Conservation (phyloP, 2,113 vertebrate genomes). For the Gallinago paraguaiae region DNA sequence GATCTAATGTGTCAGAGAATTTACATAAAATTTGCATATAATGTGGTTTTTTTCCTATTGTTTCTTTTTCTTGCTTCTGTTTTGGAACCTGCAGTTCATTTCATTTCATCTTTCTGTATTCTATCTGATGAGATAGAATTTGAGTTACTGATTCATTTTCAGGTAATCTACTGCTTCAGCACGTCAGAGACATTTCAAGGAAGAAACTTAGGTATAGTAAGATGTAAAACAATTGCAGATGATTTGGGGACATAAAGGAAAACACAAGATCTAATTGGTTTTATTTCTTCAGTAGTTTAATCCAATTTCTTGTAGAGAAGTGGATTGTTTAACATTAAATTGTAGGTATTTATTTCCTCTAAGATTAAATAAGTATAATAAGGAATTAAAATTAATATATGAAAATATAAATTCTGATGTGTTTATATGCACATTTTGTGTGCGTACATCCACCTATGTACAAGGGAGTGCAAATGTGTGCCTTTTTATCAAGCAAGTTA, state of each 20-base stretch:
- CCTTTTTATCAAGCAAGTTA: neutral
- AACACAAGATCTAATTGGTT: neutral
- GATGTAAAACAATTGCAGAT: neutral
- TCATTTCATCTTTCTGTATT: neutral
- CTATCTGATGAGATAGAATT: neutral
- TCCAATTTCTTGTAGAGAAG: neutral
- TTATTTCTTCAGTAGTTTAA: neutral
- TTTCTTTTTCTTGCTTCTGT: neutral
- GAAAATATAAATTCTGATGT: neutral
- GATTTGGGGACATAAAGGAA: neutral
- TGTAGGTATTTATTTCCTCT: neutral
- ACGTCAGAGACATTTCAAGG: neutral
- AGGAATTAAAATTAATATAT: neutral
- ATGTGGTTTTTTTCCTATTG: rapidly evolving
- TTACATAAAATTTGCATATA: neutral
- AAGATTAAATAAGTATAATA: neutral
- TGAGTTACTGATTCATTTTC: neutral
- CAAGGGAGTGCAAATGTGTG: neutral
- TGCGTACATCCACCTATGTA: neutral
- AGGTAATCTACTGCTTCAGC: neutral
- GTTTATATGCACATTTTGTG: neutral
- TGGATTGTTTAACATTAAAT: neutral
- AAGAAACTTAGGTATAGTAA: neutral
- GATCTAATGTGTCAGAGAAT: neutral
- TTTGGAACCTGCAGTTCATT: neutral